These are phyloP conservation scores for Balearica regulorum DNA, from an alignment of 2,797 vertebrate genomes.

Conservation along the genomic window DNA sequence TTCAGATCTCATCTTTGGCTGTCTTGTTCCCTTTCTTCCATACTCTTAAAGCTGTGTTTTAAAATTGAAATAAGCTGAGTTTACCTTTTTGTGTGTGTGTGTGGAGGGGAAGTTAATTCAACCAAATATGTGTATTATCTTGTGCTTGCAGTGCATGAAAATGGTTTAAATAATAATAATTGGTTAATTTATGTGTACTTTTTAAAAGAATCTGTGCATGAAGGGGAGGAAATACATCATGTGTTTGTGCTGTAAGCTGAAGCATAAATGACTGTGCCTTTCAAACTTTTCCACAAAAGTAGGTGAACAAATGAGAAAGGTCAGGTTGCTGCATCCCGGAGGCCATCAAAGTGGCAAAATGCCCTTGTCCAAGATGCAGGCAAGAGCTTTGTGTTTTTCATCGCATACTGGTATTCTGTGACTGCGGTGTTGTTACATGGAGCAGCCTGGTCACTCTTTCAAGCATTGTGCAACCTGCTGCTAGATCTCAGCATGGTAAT, in stretches of 20 bases:
- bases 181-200: neutral
- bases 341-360: neutral
- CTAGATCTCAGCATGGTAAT: neutral
- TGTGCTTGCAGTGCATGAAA: neutral
- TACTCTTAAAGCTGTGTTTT: neutral
- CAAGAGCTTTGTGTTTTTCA: neutral
- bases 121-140: rapidly evolving
- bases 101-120: neutral
- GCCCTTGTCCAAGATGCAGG: neutral
- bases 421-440: rapidly evolving
- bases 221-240: neutral
- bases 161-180: neutral
- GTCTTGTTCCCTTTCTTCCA: neutral
- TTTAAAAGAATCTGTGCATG: neutral
- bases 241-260: neutral
- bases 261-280: neutral
- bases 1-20: neutral
- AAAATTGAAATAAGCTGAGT: neutral
- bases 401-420: neutral
- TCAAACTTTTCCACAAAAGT: neutral
- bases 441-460: neutral
- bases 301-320: neutral
- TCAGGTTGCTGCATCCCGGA: rapidly evolving
- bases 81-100: neutral
- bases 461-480: neutral